phyloP scores from a whole-genome alignment of 2,113 vertebrate genomes.

The Uropsilus gracilis region DNA sequence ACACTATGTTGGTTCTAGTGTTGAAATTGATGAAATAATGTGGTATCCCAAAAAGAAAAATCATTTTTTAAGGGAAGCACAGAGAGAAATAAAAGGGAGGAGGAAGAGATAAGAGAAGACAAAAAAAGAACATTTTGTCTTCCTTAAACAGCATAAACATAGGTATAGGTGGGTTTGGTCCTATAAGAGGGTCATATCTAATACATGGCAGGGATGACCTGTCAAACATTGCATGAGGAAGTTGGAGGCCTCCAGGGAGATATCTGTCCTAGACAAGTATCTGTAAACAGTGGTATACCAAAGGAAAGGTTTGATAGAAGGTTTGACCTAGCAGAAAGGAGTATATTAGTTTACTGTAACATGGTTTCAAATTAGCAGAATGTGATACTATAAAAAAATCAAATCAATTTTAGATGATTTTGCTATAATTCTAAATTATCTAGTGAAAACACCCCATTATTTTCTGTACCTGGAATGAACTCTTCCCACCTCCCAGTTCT shows the following conservation, averaged over 20 bases:
- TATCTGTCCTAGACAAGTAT: background rate
- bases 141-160: background rate
- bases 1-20: background rate
- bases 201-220: background rate
- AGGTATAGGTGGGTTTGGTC: background rate
- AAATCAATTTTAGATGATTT: background rate
- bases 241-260: background rate
- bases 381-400: background rate
- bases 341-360: background rate
- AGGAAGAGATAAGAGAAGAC: background rate
- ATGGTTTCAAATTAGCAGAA: background rate
- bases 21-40: background rate
- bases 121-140: background rate
- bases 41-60: background rate
- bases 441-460: background rate
- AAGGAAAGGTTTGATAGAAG: background rate
- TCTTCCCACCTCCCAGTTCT: background rate
- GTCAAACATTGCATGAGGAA: background rate
- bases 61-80: background rate
- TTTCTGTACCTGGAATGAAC: background rate
- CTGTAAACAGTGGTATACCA: background rate
- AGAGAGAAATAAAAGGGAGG: background rate
- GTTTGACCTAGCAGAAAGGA: background rate
- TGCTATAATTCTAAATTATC: background rate
- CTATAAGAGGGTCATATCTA: background rate